These are phyloP conservation scores for Centrocercus urophasianus DNA, from an alignment of 2,113 vertebrate genomes.

Conservation along the genomic window DNA sequence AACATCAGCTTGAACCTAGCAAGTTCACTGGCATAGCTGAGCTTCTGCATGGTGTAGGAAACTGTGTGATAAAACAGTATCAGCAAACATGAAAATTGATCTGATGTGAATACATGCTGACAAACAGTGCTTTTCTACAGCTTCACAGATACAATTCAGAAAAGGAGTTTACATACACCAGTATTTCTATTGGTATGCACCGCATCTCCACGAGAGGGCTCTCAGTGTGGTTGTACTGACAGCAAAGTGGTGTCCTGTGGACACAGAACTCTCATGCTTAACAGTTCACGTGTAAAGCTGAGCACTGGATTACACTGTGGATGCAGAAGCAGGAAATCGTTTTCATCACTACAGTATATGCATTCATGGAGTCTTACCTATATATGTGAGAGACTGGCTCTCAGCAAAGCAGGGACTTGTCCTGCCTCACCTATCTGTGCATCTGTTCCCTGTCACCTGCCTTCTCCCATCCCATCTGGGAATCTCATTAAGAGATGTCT, in stretches of 20 bases:
- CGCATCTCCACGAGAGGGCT: not conserved
- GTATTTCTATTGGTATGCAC: not conserved
- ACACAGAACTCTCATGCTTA: accelerated
- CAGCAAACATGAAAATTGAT: not conserved
- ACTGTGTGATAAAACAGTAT: not conserved
- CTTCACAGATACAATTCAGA: not conserved
- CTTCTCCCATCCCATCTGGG: not conserved
- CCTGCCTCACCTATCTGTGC: not conserved
- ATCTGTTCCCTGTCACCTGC: not conserved
- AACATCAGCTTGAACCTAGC: accelerated
- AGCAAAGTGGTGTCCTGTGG: not conserved
- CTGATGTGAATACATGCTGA: not conserved
- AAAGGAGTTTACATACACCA: not conserved
- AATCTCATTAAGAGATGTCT: not conserved
- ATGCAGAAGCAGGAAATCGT: not conserved
- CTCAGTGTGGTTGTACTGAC: accelerated
- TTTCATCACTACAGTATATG: not conserved
- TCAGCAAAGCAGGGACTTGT: not conserved
- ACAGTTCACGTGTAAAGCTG: accelerated
- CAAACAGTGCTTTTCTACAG: not conserved
- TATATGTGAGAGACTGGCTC: accelerated
- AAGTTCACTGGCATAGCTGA: not conserved
- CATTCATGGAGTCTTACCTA: not conserved
- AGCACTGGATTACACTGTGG: not conserved
- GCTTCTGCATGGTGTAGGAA: not conserved